Evolutionary conservation across 35 echinoderm and acorn worm species (phyloP).

Genomic region (Apostichopus parvimensis): DNA sequence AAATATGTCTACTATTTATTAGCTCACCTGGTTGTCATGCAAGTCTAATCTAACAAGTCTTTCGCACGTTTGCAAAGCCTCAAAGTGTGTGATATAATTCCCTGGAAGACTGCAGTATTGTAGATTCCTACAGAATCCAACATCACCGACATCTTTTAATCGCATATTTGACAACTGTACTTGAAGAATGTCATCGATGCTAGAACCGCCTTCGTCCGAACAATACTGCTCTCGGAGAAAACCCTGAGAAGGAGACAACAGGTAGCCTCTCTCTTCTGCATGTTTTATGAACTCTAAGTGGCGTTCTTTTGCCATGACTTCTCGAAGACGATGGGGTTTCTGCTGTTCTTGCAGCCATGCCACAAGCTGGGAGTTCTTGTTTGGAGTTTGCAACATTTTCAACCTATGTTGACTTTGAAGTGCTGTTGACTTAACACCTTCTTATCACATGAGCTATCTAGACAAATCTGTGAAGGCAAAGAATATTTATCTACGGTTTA

Average conservation of each 20-base stretch:
- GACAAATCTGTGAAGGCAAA: neutral
- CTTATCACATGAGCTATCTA: neutral
- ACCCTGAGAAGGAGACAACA: constrained; percentile 57
- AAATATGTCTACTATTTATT: no score
- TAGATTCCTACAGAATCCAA: constrained; percentile 63
- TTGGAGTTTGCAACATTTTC: constrained; percentile 32
- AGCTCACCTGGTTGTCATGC: constrained; percentile 90
- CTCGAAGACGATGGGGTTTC: constrained; percentile 71
- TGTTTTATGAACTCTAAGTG: constrained; percentile 72
- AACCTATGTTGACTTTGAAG: no score
- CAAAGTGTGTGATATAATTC: constrained; percentile 92
- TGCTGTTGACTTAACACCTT: no score
- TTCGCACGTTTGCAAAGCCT: constrained; percentile 65
- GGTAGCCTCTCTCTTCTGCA: constrained; percentile 86
- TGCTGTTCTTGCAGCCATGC: constrained; percentile 86
- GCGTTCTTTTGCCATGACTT: constrained; percentile 87
- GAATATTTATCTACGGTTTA: neutral
- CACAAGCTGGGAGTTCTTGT: constrained; percentile 62
- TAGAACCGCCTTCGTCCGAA: neutral
- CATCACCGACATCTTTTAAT: constrained; percentile 75
- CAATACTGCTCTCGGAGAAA: constrained; percentile 46
- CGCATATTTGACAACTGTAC: constrained; percentile 66
- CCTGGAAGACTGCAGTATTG: constrained; percentile 79
- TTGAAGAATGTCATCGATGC: constrained; percentile 59
- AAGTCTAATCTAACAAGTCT: constrained; percentile 81